These are phyloP conservation scores for Tragulus kanchil DNA, from an alignment of 2,113 vertebrate genomes.

Conservation along the genomic window DNA sequence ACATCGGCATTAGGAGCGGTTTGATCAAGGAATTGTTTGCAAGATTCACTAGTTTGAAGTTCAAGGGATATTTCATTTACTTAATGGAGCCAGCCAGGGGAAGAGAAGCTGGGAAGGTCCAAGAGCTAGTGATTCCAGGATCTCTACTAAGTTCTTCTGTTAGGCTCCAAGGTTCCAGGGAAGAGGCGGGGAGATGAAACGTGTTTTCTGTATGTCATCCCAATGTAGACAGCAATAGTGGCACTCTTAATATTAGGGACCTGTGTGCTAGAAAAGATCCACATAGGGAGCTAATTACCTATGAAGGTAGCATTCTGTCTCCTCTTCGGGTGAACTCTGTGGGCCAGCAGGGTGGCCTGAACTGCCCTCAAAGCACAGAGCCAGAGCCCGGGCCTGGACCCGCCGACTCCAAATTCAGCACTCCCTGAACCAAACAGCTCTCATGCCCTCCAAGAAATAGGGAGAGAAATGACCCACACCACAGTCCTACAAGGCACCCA, in stretches of 20 bases:
- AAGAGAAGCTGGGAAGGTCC: neutral
- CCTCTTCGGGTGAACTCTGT: neutral
- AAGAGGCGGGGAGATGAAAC: neutral
- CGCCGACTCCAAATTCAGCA: neutral
- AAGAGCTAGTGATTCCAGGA: neutral
- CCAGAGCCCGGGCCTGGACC: neutral
- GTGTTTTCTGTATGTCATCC: neutral
- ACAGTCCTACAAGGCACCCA: neutral
- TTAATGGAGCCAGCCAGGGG: neutral
- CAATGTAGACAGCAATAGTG: fast-evolving
- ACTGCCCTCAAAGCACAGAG: neutral
- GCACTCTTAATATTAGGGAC: no score
- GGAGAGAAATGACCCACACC: neutral
- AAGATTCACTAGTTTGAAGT: neutral
- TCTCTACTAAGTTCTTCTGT: neutral
- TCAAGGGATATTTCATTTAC: neutral
- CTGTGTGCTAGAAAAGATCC: neutral
- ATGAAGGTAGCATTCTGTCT: neutral
- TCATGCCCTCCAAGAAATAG: neutral
- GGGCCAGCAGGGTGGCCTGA: neutral
- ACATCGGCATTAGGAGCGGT: neutral
- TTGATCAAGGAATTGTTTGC: neutral
- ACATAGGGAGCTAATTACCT: neutral
- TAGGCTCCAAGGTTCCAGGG: neutral
- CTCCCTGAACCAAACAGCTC: neutral